Evolutionary conservation across 1,140 invertebrate genomes (phyloP).

Genomic region (Oedothorax gibbosus): DNA sequence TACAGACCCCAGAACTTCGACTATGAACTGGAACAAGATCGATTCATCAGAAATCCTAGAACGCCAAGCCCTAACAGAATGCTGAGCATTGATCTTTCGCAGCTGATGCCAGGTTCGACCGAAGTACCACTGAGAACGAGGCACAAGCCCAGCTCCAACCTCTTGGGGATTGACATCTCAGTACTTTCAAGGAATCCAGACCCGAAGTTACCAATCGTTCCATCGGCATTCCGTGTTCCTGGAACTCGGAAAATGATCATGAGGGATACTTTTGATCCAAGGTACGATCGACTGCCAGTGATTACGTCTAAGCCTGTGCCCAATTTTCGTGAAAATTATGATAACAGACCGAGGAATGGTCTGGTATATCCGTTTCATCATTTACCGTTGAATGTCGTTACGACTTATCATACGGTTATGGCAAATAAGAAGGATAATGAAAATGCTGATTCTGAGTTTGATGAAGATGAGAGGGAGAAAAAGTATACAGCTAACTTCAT

Average conservation of each 20-base stretch:
- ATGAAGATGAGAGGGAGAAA: slow-evolving; percentile 17
- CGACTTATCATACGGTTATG: slow-evolving; percentile 16
- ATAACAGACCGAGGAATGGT: not conserved
- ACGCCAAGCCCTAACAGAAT: not conserved
- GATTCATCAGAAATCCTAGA: slow-evolving; percentile 5
- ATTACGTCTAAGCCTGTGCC: not conserved
- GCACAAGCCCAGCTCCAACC: not conserved
- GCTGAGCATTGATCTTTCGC: slow-evolving; percentile 34
- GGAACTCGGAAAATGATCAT: not conserved
- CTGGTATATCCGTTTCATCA: slow-evolving; percentile 12
- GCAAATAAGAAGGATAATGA: slow-evolving; percentile 23
- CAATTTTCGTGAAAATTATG: not conserved
- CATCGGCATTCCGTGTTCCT: not conserved
- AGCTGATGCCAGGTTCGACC: not conserved
- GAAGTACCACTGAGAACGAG: not conserved
- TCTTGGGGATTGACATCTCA: slow-evolving; percentile 39
- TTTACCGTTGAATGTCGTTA: slow-evolving; percentile 36
- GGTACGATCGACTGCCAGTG: slow-evolving; percentile 24
- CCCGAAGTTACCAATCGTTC: slow-evolving; percentile 10
- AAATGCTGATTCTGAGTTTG: not conserved
- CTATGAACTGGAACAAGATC: not conserved
- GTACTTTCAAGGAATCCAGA: slow-evolving; percentile 29
- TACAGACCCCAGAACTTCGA: no score
- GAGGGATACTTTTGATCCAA: not conserved
- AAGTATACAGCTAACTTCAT: slow-evolving; percentile 38